Percentiles rank a stretch among this genome's conserved stretches.
Evolutionary conservation across 2,888 invertebrate species (phyloP).

Genomic region (Trachelus troglodyta): DNA sequence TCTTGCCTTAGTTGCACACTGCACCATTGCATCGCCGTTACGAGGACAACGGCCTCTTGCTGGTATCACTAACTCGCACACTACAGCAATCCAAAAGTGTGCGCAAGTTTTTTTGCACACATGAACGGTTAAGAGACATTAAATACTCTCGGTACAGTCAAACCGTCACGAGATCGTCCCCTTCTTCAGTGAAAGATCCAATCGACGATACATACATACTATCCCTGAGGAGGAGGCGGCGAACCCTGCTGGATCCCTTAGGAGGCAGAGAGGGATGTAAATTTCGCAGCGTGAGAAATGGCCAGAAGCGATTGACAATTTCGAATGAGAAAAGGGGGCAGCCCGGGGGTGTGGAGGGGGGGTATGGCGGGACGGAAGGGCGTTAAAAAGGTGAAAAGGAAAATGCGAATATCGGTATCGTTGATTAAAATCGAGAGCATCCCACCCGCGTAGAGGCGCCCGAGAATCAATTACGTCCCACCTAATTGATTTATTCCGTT

Average conservation of each 20-base stretch:
- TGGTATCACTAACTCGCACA: constrained; percentile 34
- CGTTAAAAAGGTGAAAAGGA: constrained; percentile 7
- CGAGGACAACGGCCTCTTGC: constrained; percentile 18
- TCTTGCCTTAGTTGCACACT: constrained; percentile 47
- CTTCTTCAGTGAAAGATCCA: neutral
- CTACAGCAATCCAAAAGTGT: constrained; percentile 14
- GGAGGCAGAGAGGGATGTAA: no score
- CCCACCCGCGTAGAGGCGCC: no score
- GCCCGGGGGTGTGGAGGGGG: neutral
- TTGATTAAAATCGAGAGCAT: constrained; percentile 16
- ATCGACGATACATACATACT: neutral
- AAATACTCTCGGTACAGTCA: no score
- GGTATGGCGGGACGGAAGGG: constrained; percentile 9
- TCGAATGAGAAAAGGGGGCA: neutral
- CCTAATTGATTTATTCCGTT: constrained; percentile 10
- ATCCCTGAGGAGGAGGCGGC: no score
- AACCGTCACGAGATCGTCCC: no score
- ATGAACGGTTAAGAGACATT: no score
- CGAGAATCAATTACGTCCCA: neutral
- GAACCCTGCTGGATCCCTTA: no score
- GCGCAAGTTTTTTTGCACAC: neutral
- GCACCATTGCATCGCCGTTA: constrained; percentile 47
- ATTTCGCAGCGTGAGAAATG: no score
- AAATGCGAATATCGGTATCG: neutral
- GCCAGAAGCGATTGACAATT: no score